Evolutionary conservation across 2,797 vertebrate species (phyloP).

Genomic region (Perodicticus potto): DNA sequence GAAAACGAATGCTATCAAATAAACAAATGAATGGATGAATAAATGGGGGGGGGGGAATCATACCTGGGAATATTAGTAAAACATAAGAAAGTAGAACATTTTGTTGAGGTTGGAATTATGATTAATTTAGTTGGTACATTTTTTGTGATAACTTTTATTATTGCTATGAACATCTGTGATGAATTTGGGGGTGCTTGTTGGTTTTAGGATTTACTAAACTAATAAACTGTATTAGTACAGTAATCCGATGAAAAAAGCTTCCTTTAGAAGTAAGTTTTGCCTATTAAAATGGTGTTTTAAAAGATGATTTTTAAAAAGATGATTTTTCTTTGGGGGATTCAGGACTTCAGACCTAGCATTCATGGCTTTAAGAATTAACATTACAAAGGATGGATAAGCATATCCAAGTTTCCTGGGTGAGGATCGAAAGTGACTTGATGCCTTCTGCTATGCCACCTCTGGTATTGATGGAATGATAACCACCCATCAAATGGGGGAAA

Average conservation of each 20-base stretch:
- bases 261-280: slow-evolving; percentile 30
- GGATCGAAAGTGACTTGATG: neutral
- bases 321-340: neutral
- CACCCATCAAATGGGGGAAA: neutral
- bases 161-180: slow-evolving; percentile 35
- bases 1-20: neutral
- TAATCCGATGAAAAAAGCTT: neutral
- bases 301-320: slow-evolving; percentile 9
- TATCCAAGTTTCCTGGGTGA: neutral
- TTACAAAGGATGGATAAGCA: neutral
- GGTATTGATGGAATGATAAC: neutral
- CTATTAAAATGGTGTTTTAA: slow-evolving; percentile 45
- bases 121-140: slow-evolving; percentile 52
- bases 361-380: neutral
- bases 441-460: rapidly evolving
- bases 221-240: neutral
- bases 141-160: slow-evolving; percentile 50
- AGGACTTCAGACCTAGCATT: neutral
- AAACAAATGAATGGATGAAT: neutral
- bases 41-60: neutral
- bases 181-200: slow-evolving; percentile 32
- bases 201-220: neutral
- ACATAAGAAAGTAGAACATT: neutral
- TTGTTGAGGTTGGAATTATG: slow-evolving; percentile 40
- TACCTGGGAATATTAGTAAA: slow-evolving; percentile 28